A percentile compares a stretch with the other conserved stretches of the same genome.
phyloP scores from a whole-genome alignment of 2,113 vertebrate genomes.

The Marcusenius ussheri region DNA sequence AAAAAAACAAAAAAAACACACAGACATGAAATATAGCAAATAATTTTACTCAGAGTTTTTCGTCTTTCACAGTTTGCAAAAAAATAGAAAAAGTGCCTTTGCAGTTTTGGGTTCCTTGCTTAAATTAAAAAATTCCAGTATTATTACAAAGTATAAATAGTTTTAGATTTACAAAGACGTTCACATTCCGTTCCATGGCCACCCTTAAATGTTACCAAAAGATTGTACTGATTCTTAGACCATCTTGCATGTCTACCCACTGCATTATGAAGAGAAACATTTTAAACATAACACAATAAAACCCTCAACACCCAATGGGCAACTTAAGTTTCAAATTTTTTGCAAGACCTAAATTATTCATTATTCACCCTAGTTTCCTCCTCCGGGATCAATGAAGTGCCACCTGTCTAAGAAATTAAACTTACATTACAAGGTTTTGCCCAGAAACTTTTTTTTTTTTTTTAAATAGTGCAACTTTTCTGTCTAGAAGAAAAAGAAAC shows the following conservation, averaged over 20 bases:
- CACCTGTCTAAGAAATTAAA: not conserved
- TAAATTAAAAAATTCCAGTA: not conserved
- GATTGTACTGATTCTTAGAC: not conserved
- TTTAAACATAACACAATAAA: not conserved
- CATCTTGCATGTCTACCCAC: not conserved
- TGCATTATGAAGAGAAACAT: not conserved
- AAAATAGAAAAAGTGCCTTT: not conserved
- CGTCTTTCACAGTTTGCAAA: not conserved
- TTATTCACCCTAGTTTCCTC: not conserved
- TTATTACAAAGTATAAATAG: constrained; percentile 3
- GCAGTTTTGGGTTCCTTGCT: not conserved
- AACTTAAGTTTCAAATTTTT: not conserved
- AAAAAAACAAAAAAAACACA: not conserved
- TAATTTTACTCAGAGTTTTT: not conserved
- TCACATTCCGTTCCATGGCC: not conserved
- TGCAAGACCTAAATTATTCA: not conserved
- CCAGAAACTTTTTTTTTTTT: not conserved
- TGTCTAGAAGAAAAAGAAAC: not conserved
- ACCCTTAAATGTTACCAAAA: not conserved
- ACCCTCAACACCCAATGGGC: not conserved
- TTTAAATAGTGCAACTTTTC: not conserved
- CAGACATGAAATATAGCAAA: not conserved
- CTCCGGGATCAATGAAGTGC: not conserved
- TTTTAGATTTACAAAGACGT: not conserved
- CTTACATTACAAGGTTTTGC: not conserved